phyloP scores from a whole-genome alignment of 2,797 vertebrate species.

The Sphenodon punctatus region DNA sequence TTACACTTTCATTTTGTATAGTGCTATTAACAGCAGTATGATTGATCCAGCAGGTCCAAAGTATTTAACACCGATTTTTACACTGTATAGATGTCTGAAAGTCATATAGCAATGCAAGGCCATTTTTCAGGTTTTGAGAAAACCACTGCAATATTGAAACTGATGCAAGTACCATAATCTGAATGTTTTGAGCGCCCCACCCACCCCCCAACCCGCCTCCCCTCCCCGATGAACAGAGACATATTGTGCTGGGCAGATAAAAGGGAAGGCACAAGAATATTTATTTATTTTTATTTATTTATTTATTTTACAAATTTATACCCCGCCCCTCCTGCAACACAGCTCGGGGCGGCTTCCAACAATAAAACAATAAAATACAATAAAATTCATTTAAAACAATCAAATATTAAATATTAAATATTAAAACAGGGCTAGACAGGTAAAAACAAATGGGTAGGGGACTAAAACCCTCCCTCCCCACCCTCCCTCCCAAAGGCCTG shows the following conservation, averaged over 20 bases:
- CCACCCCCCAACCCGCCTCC: background rate
- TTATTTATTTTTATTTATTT: too few relatives aligned
- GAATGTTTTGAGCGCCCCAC: fast-evolving
- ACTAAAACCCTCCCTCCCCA: too few relatives aligned
- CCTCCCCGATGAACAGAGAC: background rate
- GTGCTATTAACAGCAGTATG: background rate
- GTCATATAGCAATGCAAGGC: fast-evolving
- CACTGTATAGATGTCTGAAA: fast-evolving
- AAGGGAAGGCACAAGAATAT: background rate
- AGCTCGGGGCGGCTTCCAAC: too few relatives aligned
- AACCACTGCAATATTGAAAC: fast-evolving
- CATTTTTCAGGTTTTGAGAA: background rate
- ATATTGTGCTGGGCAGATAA: fast-evolving
- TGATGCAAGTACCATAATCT: background rate
- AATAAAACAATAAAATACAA: too few relatives aligned
- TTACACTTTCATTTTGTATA: background rate
- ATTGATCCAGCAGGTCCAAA: background rate
- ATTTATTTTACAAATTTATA: too few relatives aligned
- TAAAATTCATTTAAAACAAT: too few relatives aligned
- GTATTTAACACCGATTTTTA: fast-evolving
- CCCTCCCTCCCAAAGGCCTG: too few relatives aligned
- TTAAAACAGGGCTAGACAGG: too few relatives aligned
- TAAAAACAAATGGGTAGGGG: too few relatives aligned
- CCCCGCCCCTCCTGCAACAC: too few relatives aligned
- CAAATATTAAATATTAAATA: too few relatives aligned